These are phyloP conservation scores for Passer montanus DNA, from an alignment of 2,113 vertebrate genomes.

Conservation along the genomic window DNA sequence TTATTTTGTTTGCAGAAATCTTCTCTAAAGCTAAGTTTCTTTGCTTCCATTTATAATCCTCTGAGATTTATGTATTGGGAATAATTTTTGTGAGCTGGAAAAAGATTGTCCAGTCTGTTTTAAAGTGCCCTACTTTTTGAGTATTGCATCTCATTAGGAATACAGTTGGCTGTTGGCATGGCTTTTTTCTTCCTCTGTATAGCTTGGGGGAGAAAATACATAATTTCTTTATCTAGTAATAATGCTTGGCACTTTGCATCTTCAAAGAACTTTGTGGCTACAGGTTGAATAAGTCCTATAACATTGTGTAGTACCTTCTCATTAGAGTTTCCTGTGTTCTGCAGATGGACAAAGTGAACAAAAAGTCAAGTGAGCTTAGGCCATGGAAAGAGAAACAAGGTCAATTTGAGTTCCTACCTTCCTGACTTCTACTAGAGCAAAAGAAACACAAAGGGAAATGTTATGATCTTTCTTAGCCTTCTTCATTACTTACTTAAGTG, in stretches of 20 bases:
- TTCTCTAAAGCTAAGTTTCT: not conserved
- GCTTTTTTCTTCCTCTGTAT: not conserved
- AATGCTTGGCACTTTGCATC: conserved; percentile 19
- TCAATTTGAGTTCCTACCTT: not conserved
- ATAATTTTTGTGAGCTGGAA: conserved; percentile 26
- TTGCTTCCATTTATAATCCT: conserved; percentile 7
- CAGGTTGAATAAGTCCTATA: not conserved
- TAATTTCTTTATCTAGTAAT: conserved; percentile 18
- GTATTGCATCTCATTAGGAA: conserved; percentile 5
- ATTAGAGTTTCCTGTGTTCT: not conserved
- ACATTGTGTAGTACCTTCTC: not conserved
- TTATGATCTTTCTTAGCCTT: not conserved
- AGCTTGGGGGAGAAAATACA: conserved; percentile 13
- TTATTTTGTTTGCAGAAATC: conserved; percentile 28
- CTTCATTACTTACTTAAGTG: not conserved
- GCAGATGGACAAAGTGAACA: not conserved
- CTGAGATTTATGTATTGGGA: conserved; percentile 3
- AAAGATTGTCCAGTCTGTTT: conserved; percentile 26
- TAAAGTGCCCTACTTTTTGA: conserved; percentile 44
- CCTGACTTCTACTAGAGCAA: not conserved
- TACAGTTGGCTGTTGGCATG: not conserved
- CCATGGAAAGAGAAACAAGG: not conserved
- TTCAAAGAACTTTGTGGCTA: not conserved
- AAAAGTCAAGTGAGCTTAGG: not conserved
- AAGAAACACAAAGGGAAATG: not conserved